Base-by-base conservation (phyloP, 2,797 vertebrate species). In the Acrossocheilus fasciatus region DNA sequence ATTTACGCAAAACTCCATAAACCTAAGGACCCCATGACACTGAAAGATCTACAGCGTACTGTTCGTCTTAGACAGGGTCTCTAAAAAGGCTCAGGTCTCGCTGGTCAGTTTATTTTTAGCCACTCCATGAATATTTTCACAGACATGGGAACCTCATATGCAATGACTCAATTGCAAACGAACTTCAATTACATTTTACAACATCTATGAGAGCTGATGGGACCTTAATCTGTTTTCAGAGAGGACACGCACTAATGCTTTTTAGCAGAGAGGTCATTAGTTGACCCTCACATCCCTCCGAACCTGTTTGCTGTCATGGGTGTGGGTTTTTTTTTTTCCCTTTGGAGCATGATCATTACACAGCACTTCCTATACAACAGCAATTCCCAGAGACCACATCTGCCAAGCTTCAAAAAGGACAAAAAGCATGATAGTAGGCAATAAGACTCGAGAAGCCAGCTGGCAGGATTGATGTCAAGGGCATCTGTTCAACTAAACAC, bases 101-200 rank as follows among this genome's bases (percentile, higher is more conserved):
- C 26, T 64, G 41, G 18, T 2, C 39, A 43, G 70, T 39, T 26
- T 81, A 85, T 83, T 86, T 77, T 83, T 88, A 86, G 66, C 17
- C 7, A 78, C 64, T 23, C 57, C n/a, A 15, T 64, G 62, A 64
- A 6, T 26, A 15, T 64, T 12, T 72, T 26, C 70, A 45, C 41
- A 73, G n/a, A 73, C 43, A 73, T 6, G 45, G 41, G 17, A 72
- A 81, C 68, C 23, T 36, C 62, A 11, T 11, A 30, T 23, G 47
- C 7, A 18, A 64, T 52, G 14, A 78, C 36, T 77, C 72, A 72
- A 73, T 78, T 57, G 72, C 64, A 68, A 6, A n/a, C 12, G 3
- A 84, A 18, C 39, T 43, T 36, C 43, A 69, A 15, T 12, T 66
- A 23, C 23, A 83, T 11, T 57, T 43, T 39, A 64, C 23, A 7